Evolutionary conservation across 2,888 invertebrate genomes (phyloP), one percentile per base, ranked within the genome.

Genomic region (Patella depressa): DNA sequence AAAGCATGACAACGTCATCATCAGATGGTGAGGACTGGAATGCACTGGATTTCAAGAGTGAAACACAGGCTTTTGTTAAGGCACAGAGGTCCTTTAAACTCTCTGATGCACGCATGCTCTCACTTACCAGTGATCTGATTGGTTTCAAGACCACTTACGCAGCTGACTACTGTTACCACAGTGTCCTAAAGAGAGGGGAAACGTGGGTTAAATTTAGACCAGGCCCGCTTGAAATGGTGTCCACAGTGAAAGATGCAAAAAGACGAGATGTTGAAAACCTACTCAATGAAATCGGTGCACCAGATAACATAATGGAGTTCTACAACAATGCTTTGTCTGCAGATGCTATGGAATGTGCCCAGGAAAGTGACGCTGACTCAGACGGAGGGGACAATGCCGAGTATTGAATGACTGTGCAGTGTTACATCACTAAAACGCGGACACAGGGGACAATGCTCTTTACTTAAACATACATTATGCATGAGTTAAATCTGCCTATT

Each of bases 31-130:
- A 24, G 19, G 69, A 75, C 45, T 75, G 75, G 69, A 19, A 65
- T 15, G 29, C 45, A 15, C 53, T 17, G 14, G 75, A 75, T 53
- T 75, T 75, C 69, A 69, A 75, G 19, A 2, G 1, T 2, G 65
- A 65, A 34, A 17, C 53, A 24, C 29, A 24, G 34, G 17, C 9
- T 17, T 65, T 75, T 29, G 69, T 75, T 11, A 75, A 69, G 34
- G 65, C 14, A n/a, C 24, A 24, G 34, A n/a, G 75, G 17, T 75
- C 75, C 12, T 75, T 75, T 45, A 75, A 69, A 45, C n/a, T n/a
- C 59, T 75, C 14, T 34, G 75, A 75, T 24, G 75, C 75, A 7
- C 59, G 34, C 14, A 29, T 70, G n/a, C 65, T 57, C n/a, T 15
- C 3, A 1, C 15, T 73, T 15, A 45, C n/a, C 9, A 54, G 55